Percentiles rank a stretch among this genome's conserved stretches.
These are phyloP conservation scores for Ormyrus thymus DNA, from an alignment of 2,888 invertebrate species.

Conservation along the genomic window DNA sequence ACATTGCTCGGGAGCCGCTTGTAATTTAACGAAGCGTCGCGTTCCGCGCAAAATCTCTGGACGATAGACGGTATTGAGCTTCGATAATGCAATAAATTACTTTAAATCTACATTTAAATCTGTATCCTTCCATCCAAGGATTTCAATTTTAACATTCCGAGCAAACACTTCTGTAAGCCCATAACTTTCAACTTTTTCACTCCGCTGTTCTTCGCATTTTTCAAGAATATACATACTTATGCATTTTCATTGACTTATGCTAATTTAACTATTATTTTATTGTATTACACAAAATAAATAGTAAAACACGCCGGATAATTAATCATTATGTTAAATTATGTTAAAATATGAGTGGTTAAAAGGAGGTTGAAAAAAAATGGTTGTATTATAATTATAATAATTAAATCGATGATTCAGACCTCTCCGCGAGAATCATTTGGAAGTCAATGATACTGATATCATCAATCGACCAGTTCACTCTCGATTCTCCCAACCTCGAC, in stretches of 20 bases:
- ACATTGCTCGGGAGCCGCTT: no score
- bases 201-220: no score
- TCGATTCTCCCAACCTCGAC: conserved; percentile 24
- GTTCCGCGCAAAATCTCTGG: no score
- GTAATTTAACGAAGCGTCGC: no score
- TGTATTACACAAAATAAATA: neutral
- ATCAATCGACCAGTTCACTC: conserved; percentile 6
- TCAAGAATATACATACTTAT: no score
- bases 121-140: no score
- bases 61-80: no score
- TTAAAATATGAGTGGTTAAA: conserved; percentile 15
- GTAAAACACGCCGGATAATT: conserved; percentile 8
- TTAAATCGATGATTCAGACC: conserved; percentile 48
- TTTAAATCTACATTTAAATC: no score
- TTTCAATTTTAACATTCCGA: neutral
- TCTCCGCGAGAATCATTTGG: conserved; percentile 33
- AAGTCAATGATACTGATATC: conserved; percentile 49
- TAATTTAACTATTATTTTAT: neutral
- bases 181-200: neutral
- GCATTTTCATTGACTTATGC: neutral
- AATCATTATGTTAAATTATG: conserved; percentile 33
- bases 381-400: conserved; percentile 32
- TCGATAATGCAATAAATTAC: no score
- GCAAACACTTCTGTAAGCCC: neutral
- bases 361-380: conserved; percentile 20